phyloP scores from a whole-genome alignment of 2,113 vertebrate genomes.

The Aspidoscelis tigris region DNA sequence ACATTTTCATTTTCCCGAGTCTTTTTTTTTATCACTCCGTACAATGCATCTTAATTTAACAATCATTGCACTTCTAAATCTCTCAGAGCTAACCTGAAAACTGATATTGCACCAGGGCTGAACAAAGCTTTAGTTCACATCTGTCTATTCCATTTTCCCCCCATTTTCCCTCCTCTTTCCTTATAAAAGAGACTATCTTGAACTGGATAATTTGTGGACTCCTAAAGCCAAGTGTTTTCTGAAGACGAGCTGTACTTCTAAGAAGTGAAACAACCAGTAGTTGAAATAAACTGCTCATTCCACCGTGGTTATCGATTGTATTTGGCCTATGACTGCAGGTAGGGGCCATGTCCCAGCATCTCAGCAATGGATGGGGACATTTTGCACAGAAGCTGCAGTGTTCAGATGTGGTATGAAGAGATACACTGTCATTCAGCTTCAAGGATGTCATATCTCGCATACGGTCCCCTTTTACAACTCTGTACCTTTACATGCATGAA shows the following conservation, averaged over 20 bases:
- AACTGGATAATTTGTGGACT: conserved; percentile 44
- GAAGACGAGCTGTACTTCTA: conserved; percentile 54
- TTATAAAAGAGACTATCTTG: conserved; percentile 49
- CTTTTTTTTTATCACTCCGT: conserved; percentile 49
- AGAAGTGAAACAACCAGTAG: neutral
- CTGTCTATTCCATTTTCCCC: conserved; percentile 5
- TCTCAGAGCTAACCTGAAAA: conserved; percentile 33
- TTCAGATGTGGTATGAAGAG: neutral
- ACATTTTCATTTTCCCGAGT: conserved; percentile 72
- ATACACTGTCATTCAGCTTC: conserved; percentile 17
- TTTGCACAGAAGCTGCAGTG: neutral
- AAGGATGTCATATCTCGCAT: conserved; percentile 15
- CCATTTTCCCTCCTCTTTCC: conserved; percentile 1
- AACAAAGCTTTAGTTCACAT: conserved; percentile 36
- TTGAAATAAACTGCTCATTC: conserved; percentile 18
- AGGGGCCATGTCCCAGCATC: neutral
- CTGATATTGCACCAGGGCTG: conserved; percentile 10
- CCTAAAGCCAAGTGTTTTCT: conserved; percentile 23
- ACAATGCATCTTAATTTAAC: conserved; percentile 23
- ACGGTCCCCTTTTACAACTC: neutral
- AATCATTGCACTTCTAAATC: conserved; percentile 34
- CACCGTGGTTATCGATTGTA: conserved; percentile 17
- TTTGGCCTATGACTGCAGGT: neutral
- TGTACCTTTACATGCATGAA: conserved; percentile 39
- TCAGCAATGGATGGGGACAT: accelerated